Conservation (phyloP, 1,140 invertebrate genomes). For the Microplitis mediator region DNA sequence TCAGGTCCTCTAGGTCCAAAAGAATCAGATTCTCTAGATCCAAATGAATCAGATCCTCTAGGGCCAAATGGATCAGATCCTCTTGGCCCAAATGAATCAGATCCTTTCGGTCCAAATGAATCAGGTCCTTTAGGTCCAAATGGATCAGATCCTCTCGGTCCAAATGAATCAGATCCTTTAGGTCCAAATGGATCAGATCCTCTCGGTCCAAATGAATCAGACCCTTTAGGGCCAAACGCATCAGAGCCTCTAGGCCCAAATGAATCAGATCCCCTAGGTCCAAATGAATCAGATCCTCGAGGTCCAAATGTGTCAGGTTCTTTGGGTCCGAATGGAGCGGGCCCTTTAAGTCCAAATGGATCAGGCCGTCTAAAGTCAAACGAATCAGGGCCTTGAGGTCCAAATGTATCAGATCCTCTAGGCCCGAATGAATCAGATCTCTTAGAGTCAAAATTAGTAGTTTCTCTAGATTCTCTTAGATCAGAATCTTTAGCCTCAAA, state of each 20-base stretch:
- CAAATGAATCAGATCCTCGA: background rate
- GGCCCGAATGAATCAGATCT: too few relatives aligned
- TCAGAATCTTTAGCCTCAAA: too few relatives aligned
- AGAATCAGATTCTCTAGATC: background rate
- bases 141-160: constrained; percentile 23
- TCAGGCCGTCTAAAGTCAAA: too few relatives aligned
- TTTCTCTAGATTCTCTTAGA: too few relatives aligned
- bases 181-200: background rate
- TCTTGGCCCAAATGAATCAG: background rate
- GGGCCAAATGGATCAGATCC: background rate
- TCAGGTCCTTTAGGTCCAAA: constrained; percentile 19
- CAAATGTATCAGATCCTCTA: too few relatives aligned
- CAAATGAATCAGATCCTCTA: background rate
- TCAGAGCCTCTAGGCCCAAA: constrained; percentile 20
- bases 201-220: constrained; percentile 12
- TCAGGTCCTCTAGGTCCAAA: constrained; percentile 28
- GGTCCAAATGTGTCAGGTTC: too few relatives aligned
- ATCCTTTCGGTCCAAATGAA: background rate
- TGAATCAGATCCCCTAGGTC: background rate
- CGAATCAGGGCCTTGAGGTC: too few relatives aligned
- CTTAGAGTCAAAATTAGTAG: too few relatives aligned
- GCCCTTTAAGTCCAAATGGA: too few relatives aligned
- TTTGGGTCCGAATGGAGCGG: too few relatives aligned
- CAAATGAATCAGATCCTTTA: constrained; percentile 20
- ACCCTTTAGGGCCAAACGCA: constrained; percentile 9